Base-by-base conservation (phyloP, 2,888 invertebrate genomes). In the Hypselothyrea guttata region DNA sequence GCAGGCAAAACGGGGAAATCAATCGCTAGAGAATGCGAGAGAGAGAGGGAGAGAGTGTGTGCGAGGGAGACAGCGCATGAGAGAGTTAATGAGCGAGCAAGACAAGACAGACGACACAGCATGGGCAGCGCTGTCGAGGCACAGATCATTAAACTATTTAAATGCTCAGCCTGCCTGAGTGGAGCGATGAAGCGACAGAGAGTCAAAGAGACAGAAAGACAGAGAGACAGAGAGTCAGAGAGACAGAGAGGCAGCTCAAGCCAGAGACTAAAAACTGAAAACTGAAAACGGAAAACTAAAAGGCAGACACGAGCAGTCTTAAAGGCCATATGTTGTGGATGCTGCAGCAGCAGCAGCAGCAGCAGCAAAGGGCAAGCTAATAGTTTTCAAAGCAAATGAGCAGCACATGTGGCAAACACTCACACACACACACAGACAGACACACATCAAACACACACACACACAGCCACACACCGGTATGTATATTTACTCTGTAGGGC, bases 81-180 rank as follows among this genome's bases (percentile, higher is more conserved):
- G 34, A 13, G 35, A 13, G 30, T 7, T 42, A 51, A 48, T 46
- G n/a, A 55, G 42, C 42, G 47, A 30, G 15, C 37, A 47, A 52
- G 34, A 13, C 12, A 37, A 16, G 27, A 41, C 7, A 34, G 34
- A 1, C 27, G 27, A 27, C 4, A 49, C 8, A 47, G 33, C 9
- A 22, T 49, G 46, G 31, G 67, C 35, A 33, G 56, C 22, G 22
- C 44, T 22, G 46, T 15, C 58, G 54, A 63, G 64, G 77, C 65
- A 83, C 79, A 81, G 84, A 85, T 81, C 81, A 81, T 81, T 85
- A 81, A 81, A 85, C 83, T 84, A 78, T 78, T 78, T 78, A 81
- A 79, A 82, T 82, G 85, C 75, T 47, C 57, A 60, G 34, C 16
- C 8, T 16, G 27, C 2, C 2, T 31, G 30, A 13, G 31, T 18